Conservation (phyloP, 1,140 invertebrate species). For the Penaeus indicus region DNA sequence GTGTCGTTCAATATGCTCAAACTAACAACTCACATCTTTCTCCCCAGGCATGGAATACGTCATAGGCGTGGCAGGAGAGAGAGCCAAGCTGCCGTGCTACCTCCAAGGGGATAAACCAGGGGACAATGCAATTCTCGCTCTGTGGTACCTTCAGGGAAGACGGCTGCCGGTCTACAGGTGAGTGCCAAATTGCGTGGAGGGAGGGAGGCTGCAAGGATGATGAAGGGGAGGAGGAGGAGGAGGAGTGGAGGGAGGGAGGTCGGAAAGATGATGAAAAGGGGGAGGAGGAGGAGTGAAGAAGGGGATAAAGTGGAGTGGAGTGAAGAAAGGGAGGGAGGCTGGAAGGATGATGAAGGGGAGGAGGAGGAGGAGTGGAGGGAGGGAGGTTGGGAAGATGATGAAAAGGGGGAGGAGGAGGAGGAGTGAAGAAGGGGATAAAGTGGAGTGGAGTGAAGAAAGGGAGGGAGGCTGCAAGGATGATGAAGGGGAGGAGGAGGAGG, state of each 20-base stretch:
- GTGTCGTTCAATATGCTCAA: no score
- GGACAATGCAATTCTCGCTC: slow-evolving; percentile 39
- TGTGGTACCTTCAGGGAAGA: slow-evolving; percentile 45
- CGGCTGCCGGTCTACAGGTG: slow-evolving; percentile 51
- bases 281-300: not conserved
- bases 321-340: not conserved
- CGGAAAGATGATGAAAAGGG: not conserved
- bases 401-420: not conserved
- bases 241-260: no score
- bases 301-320: not conserved
- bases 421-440: not conserved
- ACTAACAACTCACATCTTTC: not conserved
- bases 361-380: not conserved
- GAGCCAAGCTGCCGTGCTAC: slow-evolving; percentile 37
- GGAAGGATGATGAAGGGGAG: not conserved
- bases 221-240: not conserved
- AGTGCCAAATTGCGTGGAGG: not conserved
- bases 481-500: not conserved
- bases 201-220: not conserved
- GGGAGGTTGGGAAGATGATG: not conserved
- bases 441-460: not conserved
- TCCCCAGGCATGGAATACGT: slow-evolving; percentile 45
- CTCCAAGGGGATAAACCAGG: slow-evolving; percentile 7
- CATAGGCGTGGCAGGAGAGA: slow-evolving; percentile 38
- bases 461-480: not conserved